Conservation (phyloP, 2,797 vertebrate species). For the Pseudochromis fuscus region DNA sequence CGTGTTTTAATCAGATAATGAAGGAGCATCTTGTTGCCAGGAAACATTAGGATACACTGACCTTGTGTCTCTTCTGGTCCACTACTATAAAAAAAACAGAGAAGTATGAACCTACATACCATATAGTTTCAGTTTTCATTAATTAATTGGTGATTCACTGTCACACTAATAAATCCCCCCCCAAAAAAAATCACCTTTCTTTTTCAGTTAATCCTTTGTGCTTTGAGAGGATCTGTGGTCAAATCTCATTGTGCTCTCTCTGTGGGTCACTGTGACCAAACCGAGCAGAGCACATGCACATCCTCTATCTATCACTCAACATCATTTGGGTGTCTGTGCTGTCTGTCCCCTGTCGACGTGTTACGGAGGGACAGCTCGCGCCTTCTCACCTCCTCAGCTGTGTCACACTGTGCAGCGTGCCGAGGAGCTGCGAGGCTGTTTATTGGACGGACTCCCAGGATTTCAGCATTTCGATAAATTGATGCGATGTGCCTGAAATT, state of each 20-base stretch:
- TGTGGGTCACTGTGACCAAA: slow-evolving; percentile 8
- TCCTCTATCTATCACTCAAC: neutral
- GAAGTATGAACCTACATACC: neutral
- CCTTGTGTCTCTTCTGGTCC: neutral
- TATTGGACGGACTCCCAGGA: neutral
- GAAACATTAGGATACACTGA: neutral
- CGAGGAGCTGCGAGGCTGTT: neutral
- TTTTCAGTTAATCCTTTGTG: slow-evolving; percentile 19
- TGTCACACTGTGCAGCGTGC: slow-evolving; percentile 30
- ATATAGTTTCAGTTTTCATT: neutral
- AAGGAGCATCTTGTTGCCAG: neutral
- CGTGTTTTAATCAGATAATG: slow-evolving; percentile 6
- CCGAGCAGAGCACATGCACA: neutral
- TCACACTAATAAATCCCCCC: slow-evolving; percentile 27
- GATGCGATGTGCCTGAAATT: neutral
- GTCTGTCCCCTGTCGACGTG: slow-evolving; percentile 21
- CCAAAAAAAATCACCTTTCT: slow-evolving; percentile 18
- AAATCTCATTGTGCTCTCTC: slow-evolving; percentile 5
- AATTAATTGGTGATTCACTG: slow-evolving; percentile 22
- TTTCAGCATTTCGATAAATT: slow-evolving; percentile 6
- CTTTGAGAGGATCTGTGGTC: slow-evolving; percentile 29
- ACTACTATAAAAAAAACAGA: neutral
- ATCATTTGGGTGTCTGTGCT: slow-evolving; percentile 28
- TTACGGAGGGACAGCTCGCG: slow-evolving; percentile 41
- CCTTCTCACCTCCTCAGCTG: slow-evolving; percentile 45